Evolutionary conservation across 2,888 invertebrate species (phyloP).

Genomic region (Holacanthella duospinosa): DNA sequence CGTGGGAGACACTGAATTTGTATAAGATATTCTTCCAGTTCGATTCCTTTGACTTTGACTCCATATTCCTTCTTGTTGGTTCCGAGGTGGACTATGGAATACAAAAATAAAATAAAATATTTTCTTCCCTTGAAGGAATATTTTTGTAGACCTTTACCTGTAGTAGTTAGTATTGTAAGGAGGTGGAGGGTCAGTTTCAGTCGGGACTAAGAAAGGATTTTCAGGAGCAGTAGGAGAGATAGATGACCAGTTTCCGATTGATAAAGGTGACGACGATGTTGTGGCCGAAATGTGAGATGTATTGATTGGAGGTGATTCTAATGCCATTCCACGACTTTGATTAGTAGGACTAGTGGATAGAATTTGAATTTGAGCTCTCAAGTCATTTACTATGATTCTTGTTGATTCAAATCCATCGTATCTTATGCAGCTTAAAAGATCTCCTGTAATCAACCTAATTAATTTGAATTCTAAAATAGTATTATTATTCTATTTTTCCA

Average conservation of each 20-base stretch:
- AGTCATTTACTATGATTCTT: slow-evolving; percentile 25
- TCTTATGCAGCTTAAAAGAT: slow-evolving; percentile 32
- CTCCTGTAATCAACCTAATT: slow-evolving; percentile 7
- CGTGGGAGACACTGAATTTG: no score
- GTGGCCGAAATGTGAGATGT: slow-evolving; percentile 22
- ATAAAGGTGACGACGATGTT: slow-evolving; percentile 20
- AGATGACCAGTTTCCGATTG: slow-evolving; percentile 5
- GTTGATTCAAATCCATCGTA: slow-evolving; percentile 33
- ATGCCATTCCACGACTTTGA: slow-evolving; percentile 13
- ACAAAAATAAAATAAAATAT: no score
- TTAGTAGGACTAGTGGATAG: slow-evolving; percentile 9
- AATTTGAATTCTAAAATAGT: not conserved
- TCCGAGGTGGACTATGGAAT: no score
- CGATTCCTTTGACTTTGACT: no score
- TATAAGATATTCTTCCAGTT: no score
- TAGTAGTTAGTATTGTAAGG: slow-evolving; percentile 34
- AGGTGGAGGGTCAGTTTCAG: slow-evolving; percentile 31
- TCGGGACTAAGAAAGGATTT: not conserved
- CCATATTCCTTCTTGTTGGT: no score
- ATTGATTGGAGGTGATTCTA: slow-evolving; percentile 23
- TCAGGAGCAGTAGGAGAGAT: slow-evolving; percentile 3
- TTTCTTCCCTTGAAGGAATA: no score
- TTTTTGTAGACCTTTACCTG: no score
- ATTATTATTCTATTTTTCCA: not conserved
- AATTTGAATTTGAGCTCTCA: slow-evolving; percentile 24